Conservation (phyloP, 2,888 invertebrate genomes). For the Cheilosia grossa region DNA sequence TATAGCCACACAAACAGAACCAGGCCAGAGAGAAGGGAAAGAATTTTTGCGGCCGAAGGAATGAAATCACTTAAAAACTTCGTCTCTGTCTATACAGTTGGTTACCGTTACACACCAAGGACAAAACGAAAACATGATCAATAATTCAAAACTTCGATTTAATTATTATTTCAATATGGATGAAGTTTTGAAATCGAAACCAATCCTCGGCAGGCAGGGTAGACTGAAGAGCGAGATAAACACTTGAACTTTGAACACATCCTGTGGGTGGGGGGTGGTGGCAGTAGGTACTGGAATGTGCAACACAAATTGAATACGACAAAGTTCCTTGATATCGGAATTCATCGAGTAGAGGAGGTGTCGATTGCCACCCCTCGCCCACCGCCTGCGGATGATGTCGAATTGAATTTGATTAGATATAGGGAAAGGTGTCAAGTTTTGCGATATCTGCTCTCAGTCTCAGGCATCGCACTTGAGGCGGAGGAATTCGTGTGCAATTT, state of each 20-base stretch:
- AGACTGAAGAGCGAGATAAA: background rate
- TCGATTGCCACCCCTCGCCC: slow-evolving; percentile 7
- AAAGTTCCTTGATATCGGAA: slow-evolving; percentile 47
- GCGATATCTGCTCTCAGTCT: background rate
- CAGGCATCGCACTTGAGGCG: background rate
- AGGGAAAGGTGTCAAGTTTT: slow-evolving; percentile 39
- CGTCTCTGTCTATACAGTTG: background rate
- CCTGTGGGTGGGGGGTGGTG: background rate
- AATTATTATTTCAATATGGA: slow-evolving; percentile 64
- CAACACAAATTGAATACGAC: slow-evolving; percentile 46
- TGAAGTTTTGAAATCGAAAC: slow-evolving; percentile 43
- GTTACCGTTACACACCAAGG: background rate
- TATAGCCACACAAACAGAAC: slow-evolving; percentile 9
- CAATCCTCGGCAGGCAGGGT: background rate
- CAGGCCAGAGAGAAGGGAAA: background rate
- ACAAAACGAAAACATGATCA: slow-evolving; percentile 53
- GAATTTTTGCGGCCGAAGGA: slow-evolving; percentile 28
- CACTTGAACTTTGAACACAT: background rate
- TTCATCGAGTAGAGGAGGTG: slow-evolving; percentile 36
- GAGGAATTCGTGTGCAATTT: slow-evolving; percentile 10
- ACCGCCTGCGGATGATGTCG: slow-evolving; percentile 2
- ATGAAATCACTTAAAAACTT: slow-evolving; percentile 51
- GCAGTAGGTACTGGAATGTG: slow-evolving; percentile 8
- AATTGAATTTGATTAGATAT: slow-evolving; percentile 36
- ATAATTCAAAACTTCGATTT: slow-evolving; percentile 63